Conservation (phyloP, 2,888 invertebrate genomes). For the Muschampia plurimacula region DNA sequence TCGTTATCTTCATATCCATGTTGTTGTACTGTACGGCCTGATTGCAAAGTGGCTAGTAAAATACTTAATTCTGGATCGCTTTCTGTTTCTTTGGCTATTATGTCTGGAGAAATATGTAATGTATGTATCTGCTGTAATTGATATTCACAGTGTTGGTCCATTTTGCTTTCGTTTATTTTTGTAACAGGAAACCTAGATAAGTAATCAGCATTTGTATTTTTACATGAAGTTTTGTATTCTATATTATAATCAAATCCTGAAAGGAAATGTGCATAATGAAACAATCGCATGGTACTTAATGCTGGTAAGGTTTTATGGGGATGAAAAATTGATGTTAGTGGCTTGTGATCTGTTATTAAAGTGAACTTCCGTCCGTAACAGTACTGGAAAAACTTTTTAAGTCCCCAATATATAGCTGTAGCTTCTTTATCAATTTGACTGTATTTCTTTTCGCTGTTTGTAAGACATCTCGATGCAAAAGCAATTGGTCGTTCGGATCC, state of each 20-base stretch:
- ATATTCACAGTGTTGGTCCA: not conserved
- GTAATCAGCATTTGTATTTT: conserved; percentile 3
- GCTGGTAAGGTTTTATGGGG: conserved; percentile 48
- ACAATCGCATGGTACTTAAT: conserved; percentile 44
- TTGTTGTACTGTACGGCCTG: not conserved
- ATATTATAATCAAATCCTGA: conserved; percentile 48
- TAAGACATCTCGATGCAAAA: conserved; percentile 1
- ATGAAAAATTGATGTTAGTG: conserved; percentile 54
- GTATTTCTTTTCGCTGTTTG: conserved; percentile 5
- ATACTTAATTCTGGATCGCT: not conserved
- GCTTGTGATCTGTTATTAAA: conserved; percentile 31
- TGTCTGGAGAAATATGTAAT: not conserved
- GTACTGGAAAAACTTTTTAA: conserved; percentile 17
- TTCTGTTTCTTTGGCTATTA: not conserved
- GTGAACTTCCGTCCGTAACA: conserved; percentile 10
- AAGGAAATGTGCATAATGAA: conserved; percentile 49
- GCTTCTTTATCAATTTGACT: conserved; percentile 11
- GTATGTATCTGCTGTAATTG: not conserved
- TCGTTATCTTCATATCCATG: conserved; percentile 1
- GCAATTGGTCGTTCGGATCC: conserved; percentile 2
- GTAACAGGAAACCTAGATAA: not conserved
- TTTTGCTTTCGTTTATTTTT: not conserved
- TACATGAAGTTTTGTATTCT: conserved; percentile 39
- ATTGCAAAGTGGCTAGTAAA: not conserved
- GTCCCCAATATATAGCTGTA: conserved; percentile 13